These are phyloP conservation scores for Euura lappo DNA, from an alignment of 1,140 invertebrate genomes.

Conservation along the genomic window DNA sequence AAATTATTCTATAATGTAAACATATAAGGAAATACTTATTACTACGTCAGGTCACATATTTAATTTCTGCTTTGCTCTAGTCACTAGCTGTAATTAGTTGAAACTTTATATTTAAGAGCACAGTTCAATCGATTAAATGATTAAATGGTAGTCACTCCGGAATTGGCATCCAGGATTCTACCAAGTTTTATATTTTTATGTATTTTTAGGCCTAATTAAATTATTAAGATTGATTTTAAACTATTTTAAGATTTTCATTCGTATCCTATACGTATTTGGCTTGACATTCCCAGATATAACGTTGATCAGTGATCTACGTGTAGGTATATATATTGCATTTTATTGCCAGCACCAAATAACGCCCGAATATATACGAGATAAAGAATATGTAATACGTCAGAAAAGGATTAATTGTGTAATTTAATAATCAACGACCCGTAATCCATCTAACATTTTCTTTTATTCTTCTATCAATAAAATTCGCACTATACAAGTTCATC, in stretches of 20 bases:
- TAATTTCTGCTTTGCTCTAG: neutral
- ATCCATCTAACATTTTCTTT: neutral
- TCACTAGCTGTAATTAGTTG: slow-evolving; percentile 1
- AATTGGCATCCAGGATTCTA: neutral
- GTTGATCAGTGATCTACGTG: neutral
- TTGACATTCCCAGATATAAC: neutral
- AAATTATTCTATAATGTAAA: neutral
- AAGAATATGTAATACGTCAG: neutral
- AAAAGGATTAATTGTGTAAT: neutral
- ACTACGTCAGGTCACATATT: neutral
- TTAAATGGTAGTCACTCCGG: neutral
- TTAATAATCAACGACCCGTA: neutral
- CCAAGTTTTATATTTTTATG: neutral
- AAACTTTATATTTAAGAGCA: neutral
- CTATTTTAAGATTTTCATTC: neutral
- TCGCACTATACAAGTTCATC: no score
- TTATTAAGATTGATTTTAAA: neutral
- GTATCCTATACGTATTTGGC: neutral
- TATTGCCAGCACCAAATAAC: neutral
- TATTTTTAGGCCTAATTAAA: neutral
- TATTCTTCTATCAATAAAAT: neutral
- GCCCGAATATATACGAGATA: neutral
- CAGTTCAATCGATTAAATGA: neutral
- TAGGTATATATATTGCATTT: neutral
- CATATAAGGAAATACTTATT: neutral